Evolutionary conservation across 2,113 vertebrate species (phyloP).

Genomic region (Leptosomus discolor): DNA sequence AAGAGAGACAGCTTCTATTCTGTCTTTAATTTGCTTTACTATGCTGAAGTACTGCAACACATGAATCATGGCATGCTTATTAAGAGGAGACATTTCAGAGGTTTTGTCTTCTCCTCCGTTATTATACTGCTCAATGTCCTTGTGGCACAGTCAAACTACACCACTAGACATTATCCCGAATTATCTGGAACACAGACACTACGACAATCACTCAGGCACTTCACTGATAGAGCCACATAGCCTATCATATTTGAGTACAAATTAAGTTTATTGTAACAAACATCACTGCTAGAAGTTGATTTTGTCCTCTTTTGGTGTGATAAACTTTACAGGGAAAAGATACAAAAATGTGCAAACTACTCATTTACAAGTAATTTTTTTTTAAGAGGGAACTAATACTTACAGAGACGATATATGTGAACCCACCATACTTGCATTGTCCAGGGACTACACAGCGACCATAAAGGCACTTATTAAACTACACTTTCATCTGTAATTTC

Average conservation of each 20-base stretch:
- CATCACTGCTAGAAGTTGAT: neutral
- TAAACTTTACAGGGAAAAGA: neutral
- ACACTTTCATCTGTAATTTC: neutral
- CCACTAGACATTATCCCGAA: neutral
- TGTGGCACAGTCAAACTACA: neutral
- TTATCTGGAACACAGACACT: neutral
- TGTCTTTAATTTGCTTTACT: slow-evolving; percentile 12
- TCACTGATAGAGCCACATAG: neutral
- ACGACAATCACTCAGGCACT: neutral
- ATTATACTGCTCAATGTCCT: neutral
- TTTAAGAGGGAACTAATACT: neutral
- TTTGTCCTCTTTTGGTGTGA: neutral
- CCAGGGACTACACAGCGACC: neutral
- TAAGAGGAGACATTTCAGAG: neutral
- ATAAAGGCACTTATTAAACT: neutral
- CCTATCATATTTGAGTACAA: neutral
- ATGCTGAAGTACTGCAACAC: neutral
- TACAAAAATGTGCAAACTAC: neutral
- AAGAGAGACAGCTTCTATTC: neutral
- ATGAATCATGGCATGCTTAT: neutral
- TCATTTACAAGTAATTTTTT: neutral
- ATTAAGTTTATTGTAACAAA: neutral
- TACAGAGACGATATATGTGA: neutral
- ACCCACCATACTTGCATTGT: neutral
- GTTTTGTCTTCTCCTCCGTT: neutral